phyloP scores from a whole-genome alignment of 1,140 invertebrate species.

The Ylistrum balloti region DNA sequence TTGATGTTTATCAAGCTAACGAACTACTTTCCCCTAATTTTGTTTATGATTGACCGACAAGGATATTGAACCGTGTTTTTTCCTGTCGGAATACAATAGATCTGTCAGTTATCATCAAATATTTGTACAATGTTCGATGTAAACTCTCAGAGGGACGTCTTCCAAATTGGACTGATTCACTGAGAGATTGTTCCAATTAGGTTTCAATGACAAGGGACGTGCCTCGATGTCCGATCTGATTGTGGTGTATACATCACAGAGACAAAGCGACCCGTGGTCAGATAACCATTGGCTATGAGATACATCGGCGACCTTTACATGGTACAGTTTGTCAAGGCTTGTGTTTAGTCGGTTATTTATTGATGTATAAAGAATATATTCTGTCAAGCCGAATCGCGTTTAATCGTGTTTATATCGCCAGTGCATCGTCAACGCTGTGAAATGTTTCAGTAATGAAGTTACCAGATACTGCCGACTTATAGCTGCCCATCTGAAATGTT shows the following conservation, averaged over 20 bases:
- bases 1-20: not conserved
- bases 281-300: not conserved
- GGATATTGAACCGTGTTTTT: not conserved
- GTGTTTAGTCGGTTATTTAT: not conserved
- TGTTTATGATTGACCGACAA: not conserved
- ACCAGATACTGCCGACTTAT: no score
- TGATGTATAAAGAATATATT: not conserved
- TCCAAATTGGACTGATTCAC: not conserved
- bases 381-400: not conserved
- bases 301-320: not conserved
- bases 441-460: not conserved
- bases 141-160: not conserved
- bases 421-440: not conserved
- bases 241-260: not conserved
- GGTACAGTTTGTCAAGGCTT: not conserved
- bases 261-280: not conserved
- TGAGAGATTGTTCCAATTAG: not conserved
- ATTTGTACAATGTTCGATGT: not conserved
- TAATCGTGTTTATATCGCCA: not conserved
- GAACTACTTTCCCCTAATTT: not conserved
- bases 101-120: constrained; percentile 11
- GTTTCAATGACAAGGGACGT: not conserved
- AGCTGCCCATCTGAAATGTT: no score
- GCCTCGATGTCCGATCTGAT: not conserved
- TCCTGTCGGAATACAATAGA: not conserved